phyloP scores from a whole-genome alignment of 1,140 invertebrate species.

The Phthorimaea operculella region DNA sequence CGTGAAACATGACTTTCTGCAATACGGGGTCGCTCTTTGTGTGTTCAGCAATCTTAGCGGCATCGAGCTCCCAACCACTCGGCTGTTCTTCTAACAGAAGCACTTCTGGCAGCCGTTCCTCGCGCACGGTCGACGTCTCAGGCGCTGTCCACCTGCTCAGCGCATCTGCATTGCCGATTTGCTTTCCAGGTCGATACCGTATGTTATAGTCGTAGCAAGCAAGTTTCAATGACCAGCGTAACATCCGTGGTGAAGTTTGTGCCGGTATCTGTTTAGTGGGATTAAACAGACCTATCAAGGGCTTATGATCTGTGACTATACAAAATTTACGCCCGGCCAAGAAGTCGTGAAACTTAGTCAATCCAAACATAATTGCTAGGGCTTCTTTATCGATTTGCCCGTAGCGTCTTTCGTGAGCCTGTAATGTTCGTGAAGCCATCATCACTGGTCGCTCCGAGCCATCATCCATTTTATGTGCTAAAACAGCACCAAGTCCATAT shows the following conservation, averaged over 20 bases:
- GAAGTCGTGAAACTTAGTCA: constrained; percentile 47
- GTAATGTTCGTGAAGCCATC: constrained; percentile 41
- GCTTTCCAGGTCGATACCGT: constrained; percentile 15
- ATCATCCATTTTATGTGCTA: constrained; percentile 16
- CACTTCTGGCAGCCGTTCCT: background rate
- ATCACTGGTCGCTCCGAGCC: constrained; percentile 44
- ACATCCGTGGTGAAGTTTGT: constrained; percentile 21
- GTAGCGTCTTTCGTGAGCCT: constrained; percentile 17
- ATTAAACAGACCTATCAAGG: constrained; percentile 18
- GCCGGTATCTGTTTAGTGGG: constrained; percentile 12
- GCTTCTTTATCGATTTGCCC: constrained; percentile 37
- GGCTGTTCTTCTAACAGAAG: constrained; percentile 8
- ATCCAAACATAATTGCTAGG: constrained; percentile 48
- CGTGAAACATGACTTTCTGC: constrained; percentile 7
- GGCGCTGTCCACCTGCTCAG: constrained; percentile 9
- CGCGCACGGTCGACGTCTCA: background rate
- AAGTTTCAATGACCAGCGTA: constrained; percentile 22
- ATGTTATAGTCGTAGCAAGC: constrained; percentile 22
- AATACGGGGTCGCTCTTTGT: constrained; percentile 7
- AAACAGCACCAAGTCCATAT: constrained; percentile 5
- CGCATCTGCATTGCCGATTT: constrained; percentile 8
- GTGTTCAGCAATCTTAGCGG: background rate
- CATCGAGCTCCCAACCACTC: background rate
- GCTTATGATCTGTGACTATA: constrained; percentile 25
- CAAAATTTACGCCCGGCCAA: constrained; percentile 22